These are phyloP conservation scores for Chamaea fasciata DNA, from an alignment of 2,113 vertebrate genomes.

Conservation along the genomic window DNA sequence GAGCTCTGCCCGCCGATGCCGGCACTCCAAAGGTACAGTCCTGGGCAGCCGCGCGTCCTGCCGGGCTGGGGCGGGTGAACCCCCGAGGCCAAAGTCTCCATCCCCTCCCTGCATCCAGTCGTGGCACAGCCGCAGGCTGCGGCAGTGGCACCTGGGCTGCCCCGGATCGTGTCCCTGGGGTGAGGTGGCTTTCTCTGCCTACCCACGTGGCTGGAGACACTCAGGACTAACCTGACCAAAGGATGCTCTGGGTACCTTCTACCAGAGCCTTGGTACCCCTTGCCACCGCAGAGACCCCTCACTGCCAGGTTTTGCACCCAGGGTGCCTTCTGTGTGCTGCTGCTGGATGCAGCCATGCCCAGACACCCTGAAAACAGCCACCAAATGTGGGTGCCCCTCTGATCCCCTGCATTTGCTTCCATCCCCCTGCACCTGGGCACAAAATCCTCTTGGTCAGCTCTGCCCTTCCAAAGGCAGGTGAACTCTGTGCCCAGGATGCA, in stretches of 20 bases:
- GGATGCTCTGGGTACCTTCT: background rate
- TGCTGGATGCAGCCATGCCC: background rate
- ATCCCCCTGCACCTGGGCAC: accelerated
- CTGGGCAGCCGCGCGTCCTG: background rate
- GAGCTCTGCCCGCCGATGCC: background rate
- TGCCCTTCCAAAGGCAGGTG: background rate
- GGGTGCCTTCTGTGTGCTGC: background rate
- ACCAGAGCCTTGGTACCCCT: background rate
- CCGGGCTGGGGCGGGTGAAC: background rate
- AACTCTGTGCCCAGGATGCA: background rate
- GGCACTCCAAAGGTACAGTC: background rate
- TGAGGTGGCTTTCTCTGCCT: background rate
- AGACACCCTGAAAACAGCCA: background rate
- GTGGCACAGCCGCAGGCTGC: accelerated
- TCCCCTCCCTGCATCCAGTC: background rate
- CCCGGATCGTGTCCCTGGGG: background rate
- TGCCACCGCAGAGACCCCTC: background rate
- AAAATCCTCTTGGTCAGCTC: background rate
- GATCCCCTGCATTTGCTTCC: background rate
- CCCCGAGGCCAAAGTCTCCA: background rate
- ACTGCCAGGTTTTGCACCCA: background rate
- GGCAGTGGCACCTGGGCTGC: background rate
- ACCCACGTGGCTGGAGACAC: background rate
- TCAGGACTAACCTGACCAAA: background rate
- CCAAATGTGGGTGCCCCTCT: background rate